Evolutionary conservation across 2,888 invertebrate species (phyloP), one percentile per base, ranked within the genome.

Genomic region (Psococerastis gibbosa): DNA sequence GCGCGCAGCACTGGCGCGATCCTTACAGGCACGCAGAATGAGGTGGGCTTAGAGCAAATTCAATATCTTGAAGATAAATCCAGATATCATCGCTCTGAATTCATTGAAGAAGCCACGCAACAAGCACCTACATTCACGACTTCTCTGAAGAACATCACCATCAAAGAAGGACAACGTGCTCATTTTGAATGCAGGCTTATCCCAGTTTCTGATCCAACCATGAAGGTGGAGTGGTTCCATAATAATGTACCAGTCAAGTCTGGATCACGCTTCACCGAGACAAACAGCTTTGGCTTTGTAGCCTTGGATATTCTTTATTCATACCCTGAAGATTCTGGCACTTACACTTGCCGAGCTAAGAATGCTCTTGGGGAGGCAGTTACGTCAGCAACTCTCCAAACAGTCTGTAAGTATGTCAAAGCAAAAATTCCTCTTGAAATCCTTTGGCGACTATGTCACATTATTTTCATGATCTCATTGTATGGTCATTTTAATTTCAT

Each of bases 211-310:
- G 94, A 94, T 63, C 69, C 85, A 1, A 83, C 85, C 2, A 78
- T 94, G 79, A 84, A 82, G 60, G 88, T 94, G 1, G 88, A 91
- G 63, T 94, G 94, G 92, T 89, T 83, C 65, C 85, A 89, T 56
- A 91, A 94, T 57, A 87, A 85, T 54, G 71, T 73, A 51, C 84
- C 89, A 0, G 69, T 92, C 1, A 88, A 89, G 62, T 85, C 87
- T 49, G 67, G 94, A 33, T 91, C 92, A 5, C 75, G 97, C 53
- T 97, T 95, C 60, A 84, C 87, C 9, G 89, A 94, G 63, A 88
- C 89, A 6, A 87, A 92, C 57, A 95, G 89, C 63, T 97, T 98
- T 60, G 97, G 97, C 34, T 97, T 91, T 59, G 94, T 95, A 11
- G 89, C 94, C 18, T 67, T 98, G 46, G 97, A 98, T 58, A 92